Evolutionary conservation across 2,888 invertebrate species (phyloP).

Genomic region (Eupsilia transversa): DNA sequence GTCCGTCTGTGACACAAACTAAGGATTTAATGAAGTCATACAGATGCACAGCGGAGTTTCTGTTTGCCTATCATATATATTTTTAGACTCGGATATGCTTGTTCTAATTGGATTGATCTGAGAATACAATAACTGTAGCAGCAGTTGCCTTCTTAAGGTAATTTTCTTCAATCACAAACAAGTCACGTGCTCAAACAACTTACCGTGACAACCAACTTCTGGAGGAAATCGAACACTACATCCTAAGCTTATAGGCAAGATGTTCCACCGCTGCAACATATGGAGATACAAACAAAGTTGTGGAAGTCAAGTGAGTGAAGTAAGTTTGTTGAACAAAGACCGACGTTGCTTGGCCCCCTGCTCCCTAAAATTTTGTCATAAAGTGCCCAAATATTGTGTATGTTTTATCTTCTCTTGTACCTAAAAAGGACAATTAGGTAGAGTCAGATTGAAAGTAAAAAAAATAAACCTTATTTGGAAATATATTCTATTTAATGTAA

Average conservation of each 20-base stretch:
- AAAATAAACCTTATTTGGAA: not conserved
- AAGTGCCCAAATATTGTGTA: conserved; percentile 5
- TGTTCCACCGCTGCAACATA: conserved; percentile 50
- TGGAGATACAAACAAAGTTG: conserved; percentile 57
- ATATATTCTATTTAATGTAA: not conserved
- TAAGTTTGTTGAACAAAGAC: conserved; percentile 50
- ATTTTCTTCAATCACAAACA: conserved; percentile 32
- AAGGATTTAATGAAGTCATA: conserved; percentile 79
- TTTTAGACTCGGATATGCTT: conserved; percentile 10
- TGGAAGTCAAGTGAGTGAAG: conserved; percentile 49
- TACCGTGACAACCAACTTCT: conserved; percentile 50
- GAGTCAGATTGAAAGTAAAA: not conserved
- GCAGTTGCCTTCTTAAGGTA: not conserved
- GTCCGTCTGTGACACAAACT: conserved; percentile 69
- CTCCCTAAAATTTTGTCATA: conserved; percentile 27
- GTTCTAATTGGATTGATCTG: conserved; percentile 9
- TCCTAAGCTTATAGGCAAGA: conserved; percentile 46
- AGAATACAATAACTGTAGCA: not conserved
- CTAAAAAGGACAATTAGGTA: not conserved
- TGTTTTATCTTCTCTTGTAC: not conserved
- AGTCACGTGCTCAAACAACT: conserved; percentile 55
- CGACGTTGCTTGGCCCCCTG: conserved; percentile 19
- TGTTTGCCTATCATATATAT: conserved; percentile 47
- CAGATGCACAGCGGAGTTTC: conserved; percentile 66
- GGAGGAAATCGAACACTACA: conserved; percentile 35